These are phyloP conservation scores for Pteruthius melanotis DNA, from an alignment of 2,113 vertebrate genomes.

Conservation along the genomic window DNA sequence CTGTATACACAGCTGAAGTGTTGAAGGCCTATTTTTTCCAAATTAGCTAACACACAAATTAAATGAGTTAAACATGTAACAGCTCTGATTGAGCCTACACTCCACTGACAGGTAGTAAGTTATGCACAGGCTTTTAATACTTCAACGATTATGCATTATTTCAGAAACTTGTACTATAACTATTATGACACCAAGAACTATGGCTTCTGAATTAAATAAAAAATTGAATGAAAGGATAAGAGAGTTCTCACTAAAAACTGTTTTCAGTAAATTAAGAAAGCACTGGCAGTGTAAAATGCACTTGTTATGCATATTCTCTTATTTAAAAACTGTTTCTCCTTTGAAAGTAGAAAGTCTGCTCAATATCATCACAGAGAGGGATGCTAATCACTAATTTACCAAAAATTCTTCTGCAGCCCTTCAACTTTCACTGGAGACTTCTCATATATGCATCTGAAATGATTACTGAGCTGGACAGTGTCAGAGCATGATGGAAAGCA, in stretches of 20 bases:
- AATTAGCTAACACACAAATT: neutral
- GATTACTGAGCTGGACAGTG: neutral
- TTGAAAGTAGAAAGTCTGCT: neutral
- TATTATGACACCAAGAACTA: neutral
- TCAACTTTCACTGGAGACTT: neutral
- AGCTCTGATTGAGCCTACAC: neutral
- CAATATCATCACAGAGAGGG: neutral
- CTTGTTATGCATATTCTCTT: neutral
- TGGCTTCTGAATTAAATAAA: neutral
- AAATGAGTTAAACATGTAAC: neutral
- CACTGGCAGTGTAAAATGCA: neutral
- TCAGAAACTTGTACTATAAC: neutral
- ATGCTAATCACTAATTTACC: neutral
- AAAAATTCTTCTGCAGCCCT: neutral
- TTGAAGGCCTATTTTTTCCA: neutral
- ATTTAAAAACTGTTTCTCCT: neutral
- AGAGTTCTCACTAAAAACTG: neutral
- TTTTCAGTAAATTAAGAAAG: neutral
- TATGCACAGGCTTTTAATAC: neutral
- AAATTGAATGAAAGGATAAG: neutral
- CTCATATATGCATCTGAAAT: neutral
- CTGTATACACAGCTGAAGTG: neutral
- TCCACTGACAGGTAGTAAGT: neutral
- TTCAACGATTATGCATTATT: neutral
- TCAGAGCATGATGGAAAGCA: neutral